Evolutionary conservation across 1,140 invertebrate genomes (phyloP).

Genomic region (Bombus balteatus): DNA sequence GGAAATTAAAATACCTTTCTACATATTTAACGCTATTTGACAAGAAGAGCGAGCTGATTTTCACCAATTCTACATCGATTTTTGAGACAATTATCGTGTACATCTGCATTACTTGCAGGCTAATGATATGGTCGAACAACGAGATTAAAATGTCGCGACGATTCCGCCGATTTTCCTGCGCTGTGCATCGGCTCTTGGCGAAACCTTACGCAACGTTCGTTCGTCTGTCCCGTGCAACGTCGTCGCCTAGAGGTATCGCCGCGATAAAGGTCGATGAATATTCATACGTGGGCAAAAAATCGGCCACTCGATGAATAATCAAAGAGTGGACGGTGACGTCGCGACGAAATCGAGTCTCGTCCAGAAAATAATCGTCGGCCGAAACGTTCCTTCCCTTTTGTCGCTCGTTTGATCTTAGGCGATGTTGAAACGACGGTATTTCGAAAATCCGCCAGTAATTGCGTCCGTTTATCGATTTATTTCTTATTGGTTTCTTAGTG

Average conservation of each 20-base stretch:
- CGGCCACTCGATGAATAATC: slow-evolving; percentile 54
- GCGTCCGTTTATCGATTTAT: not conserved
- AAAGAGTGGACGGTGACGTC: slow-evolving; percentile 26
- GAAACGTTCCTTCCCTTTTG: not conserved
- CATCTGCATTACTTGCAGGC: too few species aligned
- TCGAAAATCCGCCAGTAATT: not conserved
- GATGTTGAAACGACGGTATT: not conserved
- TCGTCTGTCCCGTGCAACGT: slow-evolving; percentile 13
- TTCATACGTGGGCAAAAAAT: slow-evolving; percentile 42
- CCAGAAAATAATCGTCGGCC: slow-evolving; percentile 3
- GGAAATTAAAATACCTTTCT: too few species aligned
- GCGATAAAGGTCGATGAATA: slow-evolving; percentile 51
- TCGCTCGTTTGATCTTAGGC: not conserved
- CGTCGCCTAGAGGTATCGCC: slow-evolving; percentile 42
- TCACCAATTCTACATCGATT: too few species aligned
- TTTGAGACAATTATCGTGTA: too few species aligned
- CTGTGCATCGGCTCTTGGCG: not conserved
- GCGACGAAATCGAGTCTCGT: slow-evolving; percentile 1
- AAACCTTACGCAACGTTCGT: slow-evolving; percentile 31
- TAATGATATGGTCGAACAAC: too few species aligned
- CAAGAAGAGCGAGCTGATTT: too few species aligned
- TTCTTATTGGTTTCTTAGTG: fast-evolving
- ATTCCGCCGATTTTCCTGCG: too few species aligned
- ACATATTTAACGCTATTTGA: fast-evolving
- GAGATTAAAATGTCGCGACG: too few species aligned